Base-by-base conservation (phyloP, 2,113 vertebrate species). In the Romanogobio albipinnatus region DNA sequence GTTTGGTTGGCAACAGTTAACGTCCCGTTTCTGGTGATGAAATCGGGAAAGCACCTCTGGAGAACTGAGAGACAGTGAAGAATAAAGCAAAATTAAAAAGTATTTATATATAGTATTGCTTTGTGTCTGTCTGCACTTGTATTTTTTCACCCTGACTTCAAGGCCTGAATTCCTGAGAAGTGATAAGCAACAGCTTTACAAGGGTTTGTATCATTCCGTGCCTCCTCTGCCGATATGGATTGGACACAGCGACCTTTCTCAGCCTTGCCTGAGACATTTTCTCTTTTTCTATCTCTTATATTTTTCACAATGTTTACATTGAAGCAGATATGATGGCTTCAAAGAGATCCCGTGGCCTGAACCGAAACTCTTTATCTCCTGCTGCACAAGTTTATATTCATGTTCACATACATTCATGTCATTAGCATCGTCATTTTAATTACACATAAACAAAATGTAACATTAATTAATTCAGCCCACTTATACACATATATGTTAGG, bases 11-110 rank as follows among this genome's bases (percentile, higher is more conserved):
- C 96, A 85, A 98, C 91, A 0, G 95, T 96, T 84, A 97, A 91
- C 58, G 94, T 94, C 70, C 97, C 97, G 66, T 97, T 97, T 91
- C 92, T 94, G 11, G 93, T 96, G 85, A 94, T 95, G 89, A 99
- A 97, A 93, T 97, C 97, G 22, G 97, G 98, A 91, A 99, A 96
- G 93, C 98, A 99, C 90, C 98, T 96, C 91, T 96, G 97, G 64
- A 99, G 94, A 91, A 98, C 98, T 99, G 85, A 81, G 85, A 87
- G 90, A 91, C 15, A 33, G 17, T 29, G 24, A 62, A 62, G 5
- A 70, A 56, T 39, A 3, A 53, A 13, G 10, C 11, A 26, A 39
- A 70, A 66, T 17, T 5, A 26, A 62, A 45, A 17, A 59, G 49
- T 33, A 29, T 51, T 29, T 76, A 29, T 13, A 47, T 15, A 51